phyloP scores from a whole-genome alignment of 2,113 vertebrate species.

The Psittacula cyanocephala region DNA sequence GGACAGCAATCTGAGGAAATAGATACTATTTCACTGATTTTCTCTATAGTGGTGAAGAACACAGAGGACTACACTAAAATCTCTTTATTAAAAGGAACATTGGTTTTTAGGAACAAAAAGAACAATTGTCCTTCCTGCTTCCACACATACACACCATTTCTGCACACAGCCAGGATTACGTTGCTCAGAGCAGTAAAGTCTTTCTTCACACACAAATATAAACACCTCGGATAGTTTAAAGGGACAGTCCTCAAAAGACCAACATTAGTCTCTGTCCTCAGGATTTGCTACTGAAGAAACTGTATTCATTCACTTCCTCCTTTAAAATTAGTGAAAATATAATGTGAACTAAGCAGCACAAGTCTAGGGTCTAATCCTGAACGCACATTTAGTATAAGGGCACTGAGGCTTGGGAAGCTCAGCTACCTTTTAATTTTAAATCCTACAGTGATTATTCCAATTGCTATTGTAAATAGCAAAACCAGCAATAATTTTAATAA shows the following conservation, averaged over 20 bases:
- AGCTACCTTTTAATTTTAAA: slow-evolving; percentile 6
- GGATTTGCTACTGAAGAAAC: background rate
- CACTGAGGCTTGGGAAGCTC: background rate
- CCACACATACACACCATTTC: background rate
- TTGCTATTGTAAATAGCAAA: background rate
- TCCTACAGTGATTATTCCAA: background rate
- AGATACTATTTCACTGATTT: slow-evolving; percentile 46
- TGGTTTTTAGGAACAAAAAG: slow-evolving; percentile 34
- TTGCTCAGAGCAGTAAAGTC: background rate
- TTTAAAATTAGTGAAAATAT: background rate
- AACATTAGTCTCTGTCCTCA: background rate
- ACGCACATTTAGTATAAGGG: background rate
- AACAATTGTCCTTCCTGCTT: slow-evolving; percentile 4
- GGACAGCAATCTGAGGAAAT: background rate
- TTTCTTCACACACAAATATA: slow-evolving; percentile 17
- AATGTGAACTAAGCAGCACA: background rate
- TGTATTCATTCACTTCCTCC: background rate
- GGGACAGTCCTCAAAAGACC: background rate
- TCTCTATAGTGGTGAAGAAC: slow-evolving; percentile 1
- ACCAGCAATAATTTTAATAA: background rate
- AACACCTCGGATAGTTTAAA: background rate
- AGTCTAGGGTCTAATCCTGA: background rate
- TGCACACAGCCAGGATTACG: background rate
- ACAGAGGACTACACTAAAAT: slow-evolving; percentile 28
- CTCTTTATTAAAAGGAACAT: slow-evolving; percentile 1